Evolutionary conservation across 2,888 invertebrate species (phyloP).

Genomic region (Spisula solida): DNA sequence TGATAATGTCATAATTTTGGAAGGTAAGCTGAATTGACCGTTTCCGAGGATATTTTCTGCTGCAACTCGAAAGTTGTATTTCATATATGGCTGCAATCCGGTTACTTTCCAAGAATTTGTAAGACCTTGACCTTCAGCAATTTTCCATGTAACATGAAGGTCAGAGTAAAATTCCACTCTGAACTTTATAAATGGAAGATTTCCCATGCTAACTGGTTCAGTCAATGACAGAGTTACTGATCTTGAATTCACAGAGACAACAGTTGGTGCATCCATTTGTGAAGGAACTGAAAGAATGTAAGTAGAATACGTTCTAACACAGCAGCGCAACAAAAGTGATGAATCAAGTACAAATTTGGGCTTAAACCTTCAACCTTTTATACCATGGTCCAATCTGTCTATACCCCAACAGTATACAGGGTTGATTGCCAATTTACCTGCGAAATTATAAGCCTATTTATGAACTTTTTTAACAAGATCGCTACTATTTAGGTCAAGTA

Average conservation of each 20-base stretch:
- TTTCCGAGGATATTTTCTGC: slow-evolving; percentile 63
- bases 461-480: no score
- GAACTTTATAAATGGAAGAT: slow-evolving; percentile 61
- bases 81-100: slow-evolving; percentile 39
- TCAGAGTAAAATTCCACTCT: slow-evolving; percentile 48
- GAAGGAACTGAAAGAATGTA: slow-evolving; percentile 57
- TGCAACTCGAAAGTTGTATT: slow-evolving; percentile 56
- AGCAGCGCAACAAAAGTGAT: no score
- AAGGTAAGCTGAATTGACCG: slow-evolving; percentile 53
- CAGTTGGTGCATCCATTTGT: slow-evolving; percentile 41
- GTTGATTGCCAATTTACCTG: no score
- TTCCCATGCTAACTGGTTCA: slow-evolving; percentile 34
- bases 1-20: slow-evolving; percentile 48
- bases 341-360: background rate
- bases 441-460: no score
- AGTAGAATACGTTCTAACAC: no score
- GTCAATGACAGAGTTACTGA: slow-evolving; percentile 54
- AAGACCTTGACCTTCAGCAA: slow-evolving; percentile 22
- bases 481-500: no score
- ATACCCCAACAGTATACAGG: no score
- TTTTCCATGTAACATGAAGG: slow-evolving; percentile 52
- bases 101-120: slow-evolving; percentile 31
- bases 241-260: slow-evolving; percentile 41
- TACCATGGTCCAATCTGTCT: no score
- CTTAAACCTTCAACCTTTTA: background rate